Conservation (phyloP, 2,888 invertebrate species). For the Aleiodes leptofemur region DNA sequence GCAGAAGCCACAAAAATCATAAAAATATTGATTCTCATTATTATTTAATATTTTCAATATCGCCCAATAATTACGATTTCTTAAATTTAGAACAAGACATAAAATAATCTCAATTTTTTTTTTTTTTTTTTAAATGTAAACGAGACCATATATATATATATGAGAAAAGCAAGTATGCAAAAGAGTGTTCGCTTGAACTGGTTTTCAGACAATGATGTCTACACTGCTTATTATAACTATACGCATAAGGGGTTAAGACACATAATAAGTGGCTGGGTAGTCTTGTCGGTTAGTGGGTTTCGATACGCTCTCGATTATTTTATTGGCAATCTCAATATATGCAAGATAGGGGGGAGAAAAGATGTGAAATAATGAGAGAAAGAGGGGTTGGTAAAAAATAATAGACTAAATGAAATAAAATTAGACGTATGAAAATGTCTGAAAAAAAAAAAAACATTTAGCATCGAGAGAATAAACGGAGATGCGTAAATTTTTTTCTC, state of each 20-base stretch:
- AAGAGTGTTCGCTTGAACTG: conserved; percentile 70
- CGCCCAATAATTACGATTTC: conserved; percentile 69
- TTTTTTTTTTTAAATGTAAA: conserved; percentile 45
- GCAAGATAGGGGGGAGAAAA: conserved; percentile 61
- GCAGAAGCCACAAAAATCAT: no score
- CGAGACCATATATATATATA: conserved; percentile 45
- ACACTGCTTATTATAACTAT: conserved; percentile 36
- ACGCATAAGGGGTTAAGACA: conserved; percentile 54
- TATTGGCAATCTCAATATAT: conserved; percentile 69
- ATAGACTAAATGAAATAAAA: conserved; percentile 14
- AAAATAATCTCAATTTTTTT: background rate
- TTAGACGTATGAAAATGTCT: background rate
- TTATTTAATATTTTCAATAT: conserved; percentile 73
- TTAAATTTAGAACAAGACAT: background rate
- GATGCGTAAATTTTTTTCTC: conserved; percentile 39
- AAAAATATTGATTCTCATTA: no score
- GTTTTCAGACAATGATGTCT: conserved; percentile 73
- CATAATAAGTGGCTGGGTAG: conserved; percentile 51
- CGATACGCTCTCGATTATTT: conserved; percentile 74
- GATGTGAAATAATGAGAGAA: background rate
- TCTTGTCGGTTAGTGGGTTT: conserved; percentile 54
- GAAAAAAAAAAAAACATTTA: background rate
- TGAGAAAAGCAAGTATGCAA: conserved; percentile 69
- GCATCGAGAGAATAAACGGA: conserved; percentile 4
- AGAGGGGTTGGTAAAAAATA: conserved; percentile 33